Base-by-base conservation (phyloP, 2,888 invertebrate species). In the Athrips mouffetella region DNA sequence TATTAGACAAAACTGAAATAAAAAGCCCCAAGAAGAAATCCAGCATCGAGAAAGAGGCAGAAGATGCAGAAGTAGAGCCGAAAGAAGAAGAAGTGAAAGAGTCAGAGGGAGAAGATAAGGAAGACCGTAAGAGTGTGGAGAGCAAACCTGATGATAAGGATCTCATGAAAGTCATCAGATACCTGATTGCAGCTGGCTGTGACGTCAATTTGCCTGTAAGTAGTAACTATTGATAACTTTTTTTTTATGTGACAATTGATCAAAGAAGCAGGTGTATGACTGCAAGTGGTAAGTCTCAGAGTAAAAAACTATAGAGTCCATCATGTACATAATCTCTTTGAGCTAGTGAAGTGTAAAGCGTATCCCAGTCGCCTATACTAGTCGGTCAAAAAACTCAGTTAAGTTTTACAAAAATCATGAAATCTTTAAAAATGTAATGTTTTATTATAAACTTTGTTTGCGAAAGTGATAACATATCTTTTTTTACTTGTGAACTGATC, bases 181-280 rank as follows among this genome's bases (percentile, higher is more conserved):
- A 95, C 67, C 89, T 98, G 35, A 89, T 96, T 40, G 93, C 94
- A 59, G 93, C 94, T 46, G 96, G 96, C 0, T 94, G 95, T 39
- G 92, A 93, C 68, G 91, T 95, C 31, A 91, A 93, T 49, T 79
- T 94, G 23, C 94, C 94, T 82, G 94, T 93, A 60, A 82, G 77
- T 31, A 6, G 3, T 2, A 13, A n/a, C n/a, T n/a, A 2, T 30
- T 30, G 2, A n/a, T 10, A 2, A n/a, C 2, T 11, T 30, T 5
- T n/a, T 5, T n/a, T 8, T 8, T n/a, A 29, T 29, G 29, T 29
- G 2, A 3, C 29, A 10, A n/a, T n/a, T n/a, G n/a, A n/a, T n/a
- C n/a, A n/a, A n/a, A n/a, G n/a, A n/a, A n/a, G n/a, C n/a, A n/a
- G n/a, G n/a, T n/a, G n/a, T n/a, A n/a, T n/a, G n/a, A n/a, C n/a